These are phyloP conservation scores for Colius striatus DNA, from an alignment of 2,113 vertebrate genomes.

Conservation along the genomic window DNA sequence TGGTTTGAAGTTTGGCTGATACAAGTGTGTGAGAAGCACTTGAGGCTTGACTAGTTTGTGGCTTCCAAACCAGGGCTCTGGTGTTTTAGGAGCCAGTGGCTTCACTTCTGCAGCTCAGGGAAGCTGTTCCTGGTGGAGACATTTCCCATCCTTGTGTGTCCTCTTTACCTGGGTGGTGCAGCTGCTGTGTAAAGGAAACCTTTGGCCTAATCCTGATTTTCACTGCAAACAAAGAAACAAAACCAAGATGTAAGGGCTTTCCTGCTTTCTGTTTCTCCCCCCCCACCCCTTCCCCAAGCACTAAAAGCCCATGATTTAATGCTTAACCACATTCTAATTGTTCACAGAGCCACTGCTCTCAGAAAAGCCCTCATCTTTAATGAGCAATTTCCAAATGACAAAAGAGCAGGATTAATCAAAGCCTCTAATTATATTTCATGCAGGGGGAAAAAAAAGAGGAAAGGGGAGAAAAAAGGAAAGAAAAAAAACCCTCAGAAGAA, in stretches of 20 bases:
- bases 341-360: constrained; percentile 55
- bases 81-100: too few relatives aligned
- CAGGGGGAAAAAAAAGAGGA: background rate
- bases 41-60: background rate
- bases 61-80: background rate
- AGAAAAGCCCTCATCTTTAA: constrained; percentile 61
- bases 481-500: background rate
- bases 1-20: background rate
- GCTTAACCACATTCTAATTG: constrained; percentile 46
- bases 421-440: constrained; percentile 66
- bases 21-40: background rate
- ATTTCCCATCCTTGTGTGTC: background rate
- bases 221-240: background rate
- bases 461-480: accelerated
- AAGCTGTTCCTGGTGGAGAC: background rate
- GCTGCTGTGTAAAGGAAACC: background rate
- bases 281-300: background rate
- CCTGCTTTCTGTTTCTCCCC: background rate
- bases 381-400: constrained; percentile 68
- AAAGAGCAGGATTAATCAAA: constrained; percentile 70
- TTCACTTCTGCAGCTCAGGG: background rate
- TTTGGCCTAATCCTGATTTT: background rate
- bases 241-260: background rate
- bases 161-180: background rate
- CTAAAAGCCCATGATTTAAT: constrained; percentile 33